A percentile compares a stretch with the other conserved stretches of the same genome.
Evolutionary conservation across 2,113 vertebrate genomes (phyloP).

Genomic region (Hystrix cristata): DNA sequence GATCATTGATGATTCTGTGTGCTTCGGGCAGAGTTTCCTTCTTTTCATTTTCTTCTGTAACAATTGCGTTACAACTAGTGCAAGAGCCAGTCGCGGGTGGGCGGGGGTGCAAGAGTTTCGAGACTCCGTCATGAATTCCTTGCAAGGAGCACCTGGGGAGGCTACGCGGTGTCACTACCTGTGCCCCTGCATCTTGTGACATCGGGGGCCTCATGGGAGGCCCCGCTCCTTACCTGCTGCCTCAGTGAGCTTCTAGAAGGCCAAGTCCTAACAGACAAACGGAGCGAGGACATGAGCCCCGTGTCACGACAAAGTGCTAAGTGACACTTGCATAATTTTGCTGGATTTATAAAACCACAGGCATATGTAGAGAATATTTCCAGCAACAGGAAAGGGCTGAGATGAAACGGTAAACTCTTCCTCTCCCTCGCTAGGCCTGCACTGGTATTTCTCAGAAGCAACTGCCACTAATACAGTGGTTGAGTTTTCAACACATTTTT

Average conservation of each 20-base stretch:
- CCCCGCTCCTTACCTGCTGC: background rate
- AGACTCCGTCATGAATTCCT: background rate
- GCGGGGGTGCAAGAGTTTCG: background rate
- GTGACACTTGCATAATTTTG: background rate
- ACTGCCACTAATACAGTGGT: background rate
- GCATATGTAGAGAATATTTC: background rate
- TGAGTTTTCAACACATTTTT: background rate
- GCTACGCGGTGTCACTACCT: background rate
- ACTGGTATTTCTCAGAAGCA: background rate
- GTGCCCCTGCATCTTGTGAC: background rate
- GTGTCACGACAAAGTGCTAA: background rate
- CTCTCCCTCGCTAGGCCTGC: background rate
- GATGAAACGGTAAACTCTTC: constrained; percentile 11
- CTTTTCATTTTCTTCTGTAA: background rate
- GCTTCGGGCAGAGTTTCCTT: background rate
- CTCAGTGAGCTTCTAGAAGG: background rate
- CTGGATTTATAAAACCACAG: background rate
- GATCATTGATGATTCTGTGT: background rate
- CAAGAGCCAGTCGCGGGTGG: background rate
- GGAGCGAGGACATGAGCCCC: background rate
- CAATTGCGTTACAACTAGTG: background rate
- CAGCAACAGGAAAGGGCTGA: background rate
- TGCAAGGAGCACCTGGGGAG: background rate
- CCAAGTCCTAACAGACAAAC: background rate
- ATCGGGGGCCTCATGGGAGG: too few relatives aligned